Evolutionary conservation across 2,888 invertebrate genomes (phyloP).

Genomic region (Tenthredo scrophulariae): DNA sequence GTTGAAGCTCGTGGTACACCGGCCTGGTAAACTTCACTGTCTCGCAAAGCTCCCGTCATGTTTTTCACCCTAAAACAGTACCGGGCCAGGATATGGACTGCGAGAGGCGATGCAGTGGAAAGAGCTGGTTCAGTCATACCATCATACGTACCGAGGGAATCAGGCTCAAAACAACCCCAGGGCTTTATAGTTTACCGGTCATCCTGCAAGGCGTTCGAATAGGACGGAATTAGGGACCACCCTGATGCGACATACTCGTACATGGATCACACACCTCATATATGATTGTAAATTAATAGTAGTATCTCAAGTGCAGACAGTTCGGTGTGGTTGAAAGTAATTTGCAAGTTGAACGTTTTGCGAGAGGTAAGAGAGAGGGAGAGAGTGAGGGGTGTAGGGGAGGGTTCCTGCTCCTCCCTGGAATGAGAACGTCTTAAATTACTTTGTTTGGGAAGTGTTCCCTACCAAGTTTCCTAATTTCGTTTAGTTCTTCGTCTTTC

Average conservation of each 20-base stretch:
- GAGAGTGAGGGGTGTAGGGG: not conserved
- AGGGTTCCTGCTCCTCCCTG: not conserved
- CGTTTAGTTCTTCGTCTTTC: slow-evolving; percentile 25
- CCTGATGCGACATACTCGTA: no score
- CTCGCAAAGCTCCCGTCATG: slow-evolving; percentile 44
- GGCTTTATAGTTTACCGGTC: not conserved
- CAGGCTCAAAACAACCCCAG: not conserved
- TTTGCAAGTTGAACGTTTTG: slow-evolving; percentile 43
- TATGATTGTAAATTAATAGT: slow-evolving; percentile 5
- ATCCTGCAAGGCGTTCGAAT: not conserved
- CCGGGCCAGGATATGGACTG: not conserved
- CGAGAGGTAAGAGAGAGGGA: not conserved
- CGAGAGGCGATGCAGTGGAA: not conserved
- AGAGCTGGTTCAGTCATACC: no score
- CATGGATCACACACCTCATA: no score
- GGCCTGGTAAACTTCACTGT: slow-evolving; percentile 17
- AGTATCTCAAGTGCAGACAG: not conserved
- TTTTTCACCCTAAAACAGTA: slow-evolving; percentile 1
- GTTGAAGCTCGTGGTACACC: slow-evolving; percentile 42
- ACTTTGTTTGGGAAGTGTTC: slow-evolving; percentile 51
- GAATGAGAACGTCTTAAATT: slow-evolving; percentile 42
- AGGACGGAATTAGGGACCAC: not conserved
- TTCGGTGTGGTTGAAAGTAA: slow-evolving; percentile 25
- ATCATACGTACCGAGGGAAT: not conserved
- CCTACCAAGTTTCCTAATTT: slow-evolving; percentile 49